phyloP scores from a whole-genome alignment of 2,888 invertebrate genomes.

The Drosophila emarginata region DNA sequence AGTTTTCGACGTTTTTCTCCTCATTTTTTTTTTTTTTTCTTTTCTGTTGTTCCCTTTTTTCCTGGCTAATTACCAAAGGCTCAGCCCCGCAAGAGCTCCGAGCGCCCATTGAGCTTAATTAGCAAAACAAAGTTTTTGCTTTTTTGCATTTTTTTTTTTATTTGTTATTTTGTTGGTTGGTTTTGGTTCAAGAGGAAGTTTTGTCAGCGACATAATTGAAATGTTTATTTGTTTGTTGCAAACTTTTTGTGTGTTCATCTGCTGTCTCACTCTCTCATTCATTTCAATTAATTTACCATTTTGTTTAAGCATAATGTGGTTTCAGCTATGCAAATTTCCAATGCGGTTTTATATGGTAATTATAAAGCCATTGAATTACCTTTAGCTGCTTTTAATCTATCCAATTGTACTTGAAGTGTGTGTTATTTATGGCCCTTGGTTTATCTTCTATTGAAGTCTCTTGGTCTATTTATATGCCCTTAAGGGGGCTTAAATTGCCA shows the following conservation, averaged over 20 bases:
- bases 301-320: slow-evolving; percentile 44
- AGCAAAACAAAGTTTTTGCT: slow-evolving; percentile 51
- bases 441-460: not conserved
- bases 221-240: slow-evolving; percentile 55
- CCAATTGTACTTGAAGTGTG: slow-evolving; percentile 3
- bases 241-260: slow-evolving; percentile 13
- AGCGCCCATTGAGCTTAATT: slow-evolving; percentile 58
- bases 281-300: slow-evolving; percentile 67
- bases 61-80: slow-evolving; percentile 56
- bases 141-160: not conserved
- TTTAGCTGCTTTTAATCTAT: slow-evolving; percentile 4
- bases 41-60: not conserved
- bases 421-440: slow-evolving; percentile 8
- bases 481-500: too few species aligned
- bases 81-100: slow-evolving; percentile 15
- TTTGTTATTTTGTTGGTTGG: not conserved
- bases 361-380: slow-evolving; percentile 57
- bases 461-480: slow-evolving; percentile 4
- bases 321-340: slow-evolving; percentile 39
- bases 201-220: slow-evolving; percentile 64
- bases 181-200: slow-evolving; percentile 36
- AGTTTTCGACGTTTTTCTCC: slow-evolving; percentile 47
- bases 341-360: slow-evolving; percentile 50
- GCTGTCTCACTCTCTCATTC: slow-evolving; percentile 33
- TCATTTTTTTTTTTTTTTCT: not conserved